A percentile compares a stretch with the other conserved stretches of the same genome.
These are phyloP conservation scores for Teleiodes luculella DNA, from an alignment of 2,888 invertebrate genomes.

Conservation along the genomic window DNA sequence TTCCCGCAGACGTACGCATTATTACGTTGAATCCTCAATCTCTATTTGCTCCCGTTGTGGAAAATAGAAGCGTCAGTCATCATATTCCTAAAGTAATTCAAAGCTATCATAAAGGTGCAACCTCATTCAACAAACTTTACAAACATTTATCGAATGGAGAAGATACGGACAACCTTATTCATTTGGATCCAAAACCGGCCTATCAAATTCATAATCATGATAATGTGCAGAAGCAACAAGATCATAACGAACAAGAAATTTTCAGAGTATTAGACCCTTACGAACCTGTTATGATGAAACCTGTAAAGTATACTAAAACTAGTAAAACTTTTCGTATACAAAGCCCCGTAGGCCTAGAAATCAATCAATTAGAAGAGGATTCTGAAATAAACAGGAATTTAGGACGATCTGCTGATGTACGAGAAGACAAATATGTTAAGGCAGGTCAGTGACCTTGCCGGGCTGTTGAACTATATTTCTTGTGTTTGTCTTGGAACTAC, in stretches of 20 bases:
- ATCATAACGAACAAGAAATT: conserved; percentile 40
- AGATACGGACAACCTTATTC: not conserved
- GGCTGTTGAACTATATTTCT: conserved; percentile 19
- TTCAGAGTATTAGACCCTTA: conserved; percentile 58
- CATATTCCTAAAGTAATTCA: not conserved
- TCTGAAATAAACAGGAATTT: conserved; percentile 67
- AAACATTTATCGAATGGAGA: not conserved
- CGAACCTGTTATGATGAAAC: conserved; percentile 57
- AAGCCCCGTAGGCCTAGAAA: conserved; percentile 74
- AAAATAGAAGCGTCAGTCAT: conserved; percentile 19
- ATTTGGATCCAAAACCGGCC: not conserved
- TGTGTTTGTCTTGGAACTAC: not conserved
- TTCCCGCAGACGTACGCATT: not conserved
- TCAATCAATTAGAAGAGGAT: conserved; percentile 77
- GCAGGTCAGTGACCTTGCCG: conserved; percentile 69
- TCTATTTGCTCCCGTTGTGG: conserved; percentile 3
- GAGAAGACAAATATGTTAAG: conserved; percentile 48
- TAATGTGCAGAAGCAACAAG: not conserved
- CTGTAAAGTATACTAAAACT: conserved; percentile 35
- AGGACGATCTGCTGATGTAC: conserved; percentile 66
- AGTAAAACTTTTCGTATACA: conserved; percentile 39
- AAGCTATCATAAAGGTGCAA: not conserved
- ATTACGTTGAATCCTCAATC: not conserved
- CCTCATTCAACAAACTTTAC: not conserved
- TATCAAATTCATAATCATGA: not conserved